Base-by-base conservation (phyloP, 2,797 vertebrate genomes). In the Pogoniulus pusillus region DNA sequence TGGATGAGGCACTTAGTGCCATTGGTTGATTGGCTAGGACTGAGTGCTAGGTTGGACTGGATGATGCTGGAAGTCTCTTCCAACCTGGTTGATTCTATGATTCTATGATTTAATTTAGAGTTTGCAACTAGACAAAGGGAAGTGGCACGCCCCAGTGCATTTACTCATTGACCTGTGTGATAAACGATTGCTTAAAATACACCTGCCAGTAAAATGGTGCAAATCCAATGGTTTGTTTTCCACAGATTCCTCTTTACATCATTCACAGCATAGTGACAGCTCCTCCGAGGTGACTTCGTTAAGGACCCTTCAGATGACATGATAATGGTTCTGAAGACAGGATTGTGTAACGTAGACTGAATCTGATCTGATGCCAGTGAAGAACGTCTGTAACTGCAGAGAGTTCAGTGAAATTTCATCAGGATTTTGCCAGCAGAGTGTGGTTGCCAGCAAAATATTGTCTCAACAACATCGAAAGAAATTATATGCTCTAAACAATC, bases 31-130 rank as follows among this genome's bases (percentile, higher is more conserved):
- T n/a, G n/a, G n/a, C n/a, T n/a, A n/a, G n/a, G n/a, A n/a, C n/a
- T n/a, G n/a, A n/a, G n/a, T n/a, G n/a, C n/a, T n/a, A n/a, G n/a
- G n/a, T n/a, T n/a, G n/a, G n/a, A n/a, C n/a, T n/a, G n/a, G n/a
- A n/a, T n/a, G n/a, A n/a, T n/a, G n/a, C n/a, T n/a, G n/a, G n/a
- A n/a, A n/a, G n/a, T n/a, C n/a, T n/a, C n/a, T n/a, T n/a, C n/a
- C n/a, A n/a, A n/a, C n/a, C n/a, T n/a, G n/a, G n/a, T n/a, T n/a
- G n/a, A n/a, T n/a, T n/a, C n/a, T n/a, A n/a, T n/a, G n/a, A n/a
- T 74, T 85, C n/a, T n/a, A n/a, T n/a, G n/a, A n/a, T n/a, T n/a
- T n/a, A n/a, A 49, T 93, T 91, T 87, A 77, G 91, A 82, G 20
- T 20, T 26, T 1, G 2, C 15, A 71, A 53, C 78, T 75, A 84